Conservation (phyloP, 2,113 vertebrate species). For the Aptenodytes patagonicus region DNA sequence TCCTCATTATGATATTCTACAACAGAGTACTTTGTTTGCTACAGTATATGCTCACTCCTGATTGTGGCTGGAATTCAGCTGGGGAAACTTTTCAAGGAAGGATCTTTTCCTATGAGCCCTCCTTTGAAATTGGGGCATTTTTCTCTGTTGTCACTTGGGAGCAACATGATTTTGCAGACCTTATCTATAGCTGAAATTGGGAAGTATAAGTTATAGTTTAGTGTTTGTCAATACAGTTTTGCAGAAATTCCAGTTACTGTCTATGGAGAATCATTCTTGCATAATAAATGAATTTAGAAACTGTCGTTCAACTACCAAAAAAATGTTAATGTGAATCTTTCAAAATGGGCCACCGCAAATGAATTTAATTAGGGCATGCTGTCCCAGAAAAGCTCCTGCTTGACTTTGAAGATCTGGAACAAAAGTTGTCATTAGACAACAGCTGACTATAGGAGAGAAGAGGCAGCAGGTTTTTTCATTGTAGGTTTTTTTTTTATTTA, state of each 20-base stretch:
- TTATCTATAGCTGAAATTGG: neutral
- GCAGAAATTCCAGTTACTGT: neutral
- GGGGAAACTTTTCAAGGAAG: neutral
- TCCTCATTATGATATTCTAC: neutral
- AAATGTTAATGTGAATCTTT: neutral
- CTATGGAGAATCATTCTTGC: neutral
- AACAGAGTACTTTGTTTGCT: neutral
- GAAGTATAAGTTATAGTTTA: neutral
- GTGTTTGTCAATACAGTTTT: neutral
- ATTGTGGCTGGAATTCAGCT: neutral
- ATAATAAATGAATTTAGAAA: neutral
- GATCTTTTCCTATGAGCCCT: neutral
- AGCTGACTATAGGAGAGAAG: neutral
- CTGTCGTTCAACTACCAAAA: neutral
- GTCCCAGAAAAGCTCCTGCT: conserved; percentile 41
- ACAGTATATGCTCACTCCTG: neutral
- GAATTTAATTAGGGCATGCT: conserved; percentile 44
- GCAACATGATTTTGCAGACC: neutral
- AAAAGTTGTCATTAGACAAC: neutral
- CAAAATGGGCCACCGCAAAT: neutral
- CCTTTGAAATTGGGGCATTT: neutral
- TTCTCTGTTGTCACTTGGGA: neutral
- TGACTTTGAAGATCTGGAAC: conserved; percentile 41
- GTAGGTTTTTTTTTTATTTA: too few relatives aligned
- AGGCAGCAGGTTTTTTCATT: neutral